These are phyloP conservation scores for Rhagoletis zephyria DNA, from an alignment of 1,140 invertebrate genomes.

Conservation along the genomic window DNA sequence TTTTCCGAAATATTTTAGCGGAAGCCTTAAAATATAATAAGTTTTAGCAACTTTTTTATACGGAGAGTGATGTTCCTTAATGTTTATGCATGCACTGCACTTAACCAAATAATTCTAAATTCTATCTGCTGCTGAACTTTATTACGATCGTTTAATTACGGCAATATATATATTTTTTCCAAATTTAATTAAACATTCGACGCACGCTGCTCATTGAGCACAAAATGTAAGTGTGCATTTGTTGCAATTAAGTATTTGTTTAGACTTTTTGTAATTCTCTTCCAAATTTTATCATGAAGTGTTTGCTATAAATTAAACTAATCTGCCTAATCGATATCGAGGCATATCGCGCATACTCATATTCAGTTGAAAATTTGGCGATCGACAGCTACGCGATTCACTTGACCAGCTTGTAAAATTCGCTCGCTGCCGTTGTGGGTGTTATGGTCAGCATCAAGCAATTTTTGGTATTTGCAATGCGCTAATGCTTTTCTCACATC, in stretches of 20 bases:
- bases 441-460: neutral
- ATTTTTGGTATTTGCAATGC: neutral
- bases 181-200: constrained; percentile 46
- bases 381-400: neutral
- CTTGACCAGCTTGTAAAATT: neutral
- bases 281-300: neutral
- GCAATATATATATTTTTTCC: constrained; percentile 13
- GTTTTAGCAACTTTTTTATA: too few relatives aligned
- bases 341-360: too few relatives aligned
- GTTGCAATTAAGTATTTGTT: constrained; percentile 16
- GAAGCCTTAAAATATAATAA: too few relatives aligned
- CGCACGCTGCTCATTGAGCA: constrained; percentile 35
- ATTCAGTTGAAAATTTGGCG: neutral
- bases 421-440: neutral
- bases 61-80: too few relatives aligned
- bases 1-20: too few relatives aligned
- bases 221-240: neutral
- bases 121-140: neutral
- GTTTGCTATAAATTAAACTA: constrained; percentile 12
- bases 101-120: neutral
- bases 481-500: neutral
- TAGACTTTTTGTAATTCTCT: neutral
- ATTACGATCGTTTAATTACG: constrained; percentile 18
- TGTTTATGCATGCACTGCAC: neutral
- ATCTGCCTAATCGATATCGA: neutral